Conservation (phyloP, 2,113 vertebrate species). For the Rousettus leschenaultii region DNA sequence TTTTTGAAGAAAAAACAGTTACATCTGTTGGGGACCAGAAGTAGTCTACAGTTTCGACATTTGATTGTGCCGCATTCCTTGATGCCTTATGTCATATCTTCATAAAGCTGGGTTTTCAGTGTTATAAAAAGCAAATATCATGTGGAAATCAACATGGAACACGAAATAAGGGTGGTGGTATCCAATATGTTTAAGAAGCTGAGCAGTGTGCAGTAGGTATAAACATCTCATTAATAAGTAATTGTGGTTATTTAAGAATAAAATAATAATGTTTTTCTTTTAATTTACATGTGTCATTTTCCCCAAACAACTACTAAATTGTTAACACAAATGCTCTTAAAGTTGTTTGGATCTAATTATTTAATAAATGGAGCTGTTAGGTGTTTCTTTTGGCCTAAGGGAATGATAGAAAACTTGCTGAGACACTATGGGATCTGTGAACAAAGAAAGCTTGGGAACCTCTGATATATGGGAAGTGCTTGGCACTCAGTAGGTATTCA, state of each 20-base stretch:
- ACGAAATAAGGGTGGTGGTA: background rate
- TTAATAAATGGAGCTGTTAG: background rate
- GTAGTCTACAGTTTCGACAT: background rate
- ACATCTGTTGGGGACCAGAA: background rate
- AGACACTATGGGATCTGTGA: background rate
- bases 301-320: background rate
- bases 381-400: background rate
- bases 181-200: background rate
- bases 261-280: background rate
- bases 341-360: background rate
- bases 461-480: background rate
- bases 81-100: background rate
- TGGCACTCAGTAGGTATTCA: background rate
- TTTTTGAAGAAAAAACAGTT: background rate
- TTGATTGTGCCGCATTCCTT: background rate
- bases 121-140: background rate
- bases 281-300: background rate
- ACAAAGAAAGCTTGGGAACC: background rate
- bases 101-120: background rate
- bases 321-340: background rate
- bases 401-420: background rate
- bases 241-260: background rate
- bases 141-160: background rate
- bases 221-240: background rate
- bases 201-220: background rate